Conservation (phyloP, 2,113 vertebrate species). For the Apus apus region DNA sequence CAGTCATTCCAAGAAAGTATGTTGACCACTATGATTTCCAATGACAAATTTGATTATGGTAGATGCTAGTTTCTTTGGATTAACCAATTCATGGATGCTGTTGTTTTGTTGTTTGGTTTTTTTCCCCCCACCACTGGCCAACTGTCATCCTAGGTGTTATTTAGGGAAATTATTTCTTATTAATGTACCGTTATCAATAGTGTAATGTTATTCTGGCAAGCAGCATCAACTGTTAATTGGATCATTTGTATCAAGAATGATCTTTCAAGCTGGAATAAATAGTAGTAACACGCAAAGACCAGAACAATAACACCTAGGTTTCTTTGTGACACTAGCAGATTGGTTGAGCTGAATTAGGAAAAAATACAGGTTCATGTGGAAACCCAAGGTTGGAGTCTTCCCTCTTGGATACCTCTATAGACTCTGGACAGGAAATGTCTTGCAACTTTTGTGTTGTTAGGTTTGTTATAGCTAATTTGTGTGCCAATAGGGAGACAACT, state of each 20-base stretch:
- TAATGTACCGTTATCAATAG: neutral
- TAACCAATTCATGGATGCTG: neutral
- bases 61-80: neutral
- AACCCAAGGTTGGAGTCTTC: neutral
- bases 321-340: neutral
- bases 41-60: neutral
- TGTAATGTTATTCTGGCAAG: neutral
- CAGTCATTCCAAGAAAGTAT: neutral
- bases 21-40: neutral
- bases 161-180: neutral
- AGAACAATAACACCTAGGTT: neutral
- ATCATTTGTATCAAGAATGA: neutral
- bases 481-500: neutral
- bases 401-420: neutral
- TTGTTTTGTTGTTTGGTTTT: too few relatives aligned
- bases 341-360: neutral
- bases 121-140: neutral
- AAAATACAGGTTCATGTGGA: neutral
- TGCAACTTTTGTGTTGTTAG: neutral
- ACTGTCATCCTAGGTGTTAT: neutral
- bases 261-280: neutral
- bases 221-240: neutral
- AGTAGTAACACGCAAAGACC: neutral
- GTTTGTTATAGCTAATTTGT: neutral
- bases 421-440: neutral